A percentile compares a stretch with the other conserved stretches of the same genome.
Conservation (phyloP, 2,113 vertebrate species). For the Danionella cerebrum region DNA sequence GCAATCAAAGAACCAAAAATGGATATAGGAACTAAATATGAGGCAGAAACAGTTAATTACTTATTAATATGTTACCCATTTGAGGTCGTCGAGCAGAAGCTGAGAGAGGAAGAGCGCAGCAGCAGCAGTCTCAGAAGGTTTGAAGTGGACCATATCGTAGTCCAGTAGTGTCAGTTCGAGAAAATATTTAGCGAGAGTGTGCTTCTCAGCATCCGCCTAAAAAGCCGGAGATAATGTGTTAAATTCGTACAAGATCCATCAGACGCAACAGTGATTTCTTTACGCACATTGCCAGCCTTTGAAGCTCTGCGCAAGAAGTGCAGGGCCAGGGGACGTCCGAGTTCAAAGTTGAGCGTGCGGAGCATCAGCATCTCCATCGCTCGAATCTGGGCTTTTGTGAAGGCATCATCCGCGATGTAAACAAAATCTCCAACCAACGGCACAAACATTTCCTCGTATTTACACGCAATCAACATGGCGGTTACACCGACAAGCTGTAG, state of each 20-base stretch:
- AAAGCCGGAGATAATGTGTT: not conserved
- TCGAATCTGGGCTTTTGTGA: constrained; percentile 73
- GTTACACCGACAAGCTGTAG: constrained; percentile 88
- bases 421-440: constrained; percentile 83
- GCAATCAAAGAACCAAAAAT: not conserved
- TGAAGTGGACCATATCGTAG: constrained; percentile 85
- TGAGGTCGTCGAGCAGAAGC: constrained; percentile 67
- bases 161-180: constrained; percentile 90
- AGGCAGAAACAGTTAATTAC: not conserved
- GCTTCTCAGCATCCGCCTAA: constrained; percentile 77
- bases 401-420: constrained; percentile 87
- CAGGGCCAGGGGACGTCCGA: constrained; percentile 83
- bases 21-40: fast-evolving
- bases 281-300: constrained; percentile 78
- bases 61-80: constrained; percentile 73
- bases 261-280: too few relatives aligned
- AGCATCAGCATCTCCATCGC: constrained; percentile 83
- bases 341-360: constrained; percentile 70
- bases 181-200: constrained; percentile 87
- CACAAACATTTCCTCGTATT: constrained; percentile 85
- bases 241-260: not conserved
- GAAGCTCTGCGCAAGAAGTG: constrained; percentile 89
- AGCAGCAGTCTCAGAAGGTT: constrained; percentile 82
- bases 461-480: constrained; percentile 82
- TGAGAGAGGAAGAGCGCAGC: constrained; percentile 80